Percentiles rank a stretch among this genome's conserved stretches.
phyloP scores from a whole-genome alignment of 2,888 invertebrate species.

The Lasioglossum calceatum region DNA sequence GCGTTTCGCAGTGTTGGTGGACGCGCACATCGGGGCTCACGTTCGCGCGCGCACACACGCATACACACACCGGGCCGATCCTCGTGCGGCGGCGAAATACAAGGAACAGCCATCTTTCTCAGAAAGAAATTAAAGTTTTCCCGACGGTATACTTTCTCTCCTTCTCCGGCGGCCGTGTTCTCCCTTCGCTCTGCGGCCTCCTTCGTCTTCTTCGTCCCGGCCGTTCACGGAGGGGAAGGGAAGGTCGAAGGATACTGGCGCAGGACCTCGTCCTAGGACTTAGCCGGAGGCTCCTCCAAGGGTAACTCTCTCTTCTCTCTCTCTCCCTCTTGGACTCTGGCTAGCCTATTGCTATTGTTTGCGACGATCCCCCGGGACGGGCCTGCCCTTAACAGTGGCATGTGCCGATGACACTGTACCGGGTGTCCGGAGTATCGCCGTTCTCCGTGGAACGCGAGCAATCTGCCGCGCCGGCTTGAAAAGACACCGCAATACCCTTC shows the following conservation, averaged over 20 bases:
- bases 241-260: conserved; percentile 66
- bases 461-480: not conserved
- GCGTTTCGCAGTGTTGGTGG: conserved; percentile 16
- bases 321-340: conserved; percentile 26
- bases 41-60: no score
- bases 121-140: conserved; percentile 82
- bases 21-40: not conserved
- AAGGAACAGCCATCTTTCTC: conserved; percentile 78
- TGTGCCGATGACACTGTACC: conserved; percentile 77
- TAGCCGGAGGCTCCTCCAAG: conserved; percentile 60
- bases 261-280: conserved; percentile 51
- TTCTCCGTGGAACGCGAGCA: not conserved
- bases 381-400: conserved; percentile 76
- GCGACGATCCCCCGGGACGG: conserved; percentile 70
- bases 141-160: conserved; percentile 74
- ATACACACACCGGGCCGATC: conserved; percentile 39
- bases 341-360: conserved; percentile 81
- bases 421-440: conserved; percentile 62
- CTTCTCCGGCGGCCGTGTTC: conserved; percentile 20
- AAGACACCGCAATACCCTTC: not conserved
- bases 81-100: conserved; percentile 66
- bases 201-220: conserved; percentile 21
- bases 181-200: conserved; percentile 37
- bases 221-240: conserved; percentile 64
- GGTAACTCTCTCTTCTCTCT: conserved; percentile 44